Evolutionary conservation across 2,797 vertebrate genomes (phyloP), one percentile per base, ranked within the genome.

Genomic region (Lepilemur septentrionalis): DNA sequence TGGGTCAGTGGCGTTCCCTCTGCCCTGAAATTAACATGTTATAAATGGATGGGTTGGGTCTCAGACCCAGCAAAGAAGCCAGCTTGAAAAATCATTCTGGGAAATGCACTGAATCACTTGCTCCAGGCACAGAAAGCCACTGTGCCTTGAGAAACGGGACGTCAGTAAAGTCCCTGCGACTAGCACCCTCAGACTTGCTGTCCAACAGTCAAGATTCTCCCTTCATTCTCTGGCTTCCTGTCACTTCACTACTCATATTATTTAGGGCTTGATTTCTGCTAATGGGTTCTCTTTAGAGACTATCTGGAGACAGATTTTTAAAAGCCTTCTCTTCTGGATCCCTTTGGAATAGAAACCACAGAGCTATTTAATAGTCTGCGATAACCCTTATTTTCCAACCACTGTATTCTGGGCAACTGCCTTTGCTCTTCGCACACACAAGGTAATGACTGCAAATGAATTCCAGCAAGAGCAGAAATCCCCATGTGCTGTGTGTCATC

Each of bases 71-170:
- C 84, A 65, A 72, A 87, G 97, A 72, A 90, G 75, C 55, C 94
- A 91, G 85, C 93, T 78, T 97, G 97, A 90, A 96, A 96, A 97
- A 23, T 50, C 85, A 65, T 96, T 96, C 94, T 93, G 94, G 96
- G 96, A 97, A 96, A 83, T 59, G 75, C 65, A 79, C 85, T 97
- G 96, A 94, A 88, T 93, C 95, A 95, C 70, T 72, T 81, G 70
- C 96, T 97, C 97, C 96, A 73, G 65, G 78, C 86, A 91, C 28
- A 57, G 83, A 75, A 76, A 75, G 69, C 72, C 95, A 80, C 83
- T 20, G 4, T 30, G 85, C 70, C 63, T 61, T 9, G 41, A 96
- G 93, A 67, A 80, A 65, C 15, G 8, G n/a, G 84, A 17, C 1
- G 0, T 61, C 23, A 20, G 41, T 35, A 87, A 46, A 63, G 89